Percentiles rank a stretch among this genome's conserved stretches.
Conservation (phyloP, 2,797 vertebrate species). For the Chrosomus eos region DNA sequence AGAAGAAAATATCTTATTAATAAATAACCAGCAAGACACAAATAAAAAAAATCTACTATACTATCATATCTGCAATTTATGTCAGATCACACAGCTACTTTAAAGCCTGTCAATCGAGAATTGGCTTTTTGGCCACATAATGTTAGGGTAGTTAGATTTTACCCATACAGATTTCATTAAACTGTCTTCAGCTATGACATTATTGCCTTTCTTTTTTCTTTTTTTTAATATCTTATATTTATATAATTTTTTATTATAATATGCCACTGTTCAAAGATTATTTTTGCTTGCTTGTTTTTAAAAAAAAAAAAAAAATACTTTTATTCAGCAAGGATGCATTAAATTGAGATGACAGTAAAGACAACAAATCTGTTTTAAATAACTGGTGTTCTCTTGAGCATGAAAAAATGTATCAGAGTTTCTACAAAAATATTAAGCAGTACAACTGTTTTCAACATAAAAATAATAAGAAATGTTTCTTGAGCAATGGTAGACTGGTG, state of each 20-base stretch:
- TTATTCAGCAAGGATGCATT: not conserved
- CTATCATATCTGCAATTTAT: not conserved
- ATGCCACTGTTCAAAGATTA: not conserved
- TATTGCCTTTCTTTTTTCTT: not conserved
- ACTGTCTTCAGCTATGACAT: not conserved
- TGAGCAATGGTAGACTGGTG: not conserved
- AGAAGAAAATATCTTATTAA: not conserved
- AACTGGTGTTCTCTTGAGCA: too few species aligned
- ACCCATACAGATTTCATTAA: not conserved
- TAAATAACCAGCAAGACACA: not conserved
- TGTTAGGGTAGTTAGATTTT: not conserved
- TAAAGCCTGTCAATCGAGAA: not conserved
- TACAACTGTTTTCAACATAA: not conserved
- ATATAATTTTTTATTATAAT: not conserved
- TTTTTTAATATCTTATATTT: not conserved
- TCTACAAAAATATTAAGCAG: not conserved
- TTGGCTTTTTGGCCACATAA: not conserved
- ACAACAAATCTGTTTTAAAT: too few species aligned
- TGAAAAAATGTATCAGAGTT: too few species aligned
- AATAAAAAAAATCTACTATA: not conserved
- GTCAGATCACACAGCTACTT: not conserved
- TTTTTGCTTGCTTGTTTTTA: not conserved
- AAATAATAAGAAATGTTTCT: not conserved
- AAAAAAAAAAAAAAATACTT: not conserved
- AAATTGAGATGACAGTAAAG: not conserved